Evolutionary conservation across 1,140 invertebrate genomes (phyloP).

Genomic region (Ylistrum balloti): DNA sequence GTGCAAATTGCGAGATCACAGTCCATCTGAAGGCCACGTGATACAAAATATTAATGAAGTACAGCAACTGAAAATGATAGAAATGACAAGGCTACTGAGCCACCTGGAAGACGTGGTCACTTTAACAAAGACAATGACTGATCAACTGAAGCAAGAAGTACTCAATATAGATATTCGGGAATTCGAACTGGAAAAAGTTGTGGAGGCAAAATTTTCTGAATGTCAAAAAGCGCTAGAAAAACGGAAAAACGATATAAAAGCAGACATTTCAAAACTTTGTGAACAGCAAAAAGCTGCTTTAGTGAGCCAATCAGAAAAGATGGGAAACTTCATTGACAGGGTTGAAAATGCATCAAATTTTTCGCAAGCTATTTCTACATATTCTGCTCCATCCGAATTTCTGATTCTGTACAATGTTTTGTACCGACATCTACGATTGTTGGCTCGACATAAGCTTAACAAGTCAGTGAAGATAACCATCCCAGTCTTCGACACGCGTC

Average conservation of each 20-base stretch:
- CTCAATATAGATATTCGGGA: slow-evolving; percentile 69
- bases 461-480: slow-evolving; percentile 60
- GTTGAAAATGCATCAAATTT: slow-evolving; percentile 64
- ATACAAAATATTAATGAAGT: slow-evolving; percentile 64
- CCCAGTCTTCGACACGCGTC: slow-evolving; percentile 60
- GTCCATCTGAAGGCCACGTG: slow-evolving; percentile 61
- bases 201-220: slow-evolving; percentile 60
- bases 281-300: slow-evolving; percentile 61
- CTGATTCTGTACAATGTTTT: slow-evolving; percentile 61
- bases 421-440: slow-evolving; percentile 54
- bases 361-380: slow-evolving; percentile 60
- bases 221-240: slow-evolving; percentile 60
- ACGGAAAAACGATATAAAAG: slow-evolving; percentile 58
- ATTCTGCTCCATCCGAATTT: slow-evolving; percentile 67
- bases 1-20: slow-evolving; percentile 67
- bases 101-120: slow-evolving; percentile 60
- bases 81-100: slow-evolving; percentile 61
- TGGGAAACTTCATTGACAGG: slow-evolving; percentile 63
- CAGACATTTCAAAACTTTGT: slow-evolving; percentile 54
- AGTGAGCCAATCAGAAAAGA: slow-evolving; percentile 50
- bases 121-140: slow-evolving; percentile 58
- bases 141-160: slow-evolving; percentile 69
- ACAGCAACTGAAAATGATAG: slow-evolving; percentile 57
- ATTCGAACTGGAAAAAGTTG: slow-evolving; percentile 68
- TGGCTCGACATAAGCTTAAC: slow-evolving; percentile 59